Evolutionary conservation across 1,140 invertebrate species (phyloP), one percentile per base, ranked within the genome.

Genomic region (Aphaenogaster ashmeadi): DNA sequence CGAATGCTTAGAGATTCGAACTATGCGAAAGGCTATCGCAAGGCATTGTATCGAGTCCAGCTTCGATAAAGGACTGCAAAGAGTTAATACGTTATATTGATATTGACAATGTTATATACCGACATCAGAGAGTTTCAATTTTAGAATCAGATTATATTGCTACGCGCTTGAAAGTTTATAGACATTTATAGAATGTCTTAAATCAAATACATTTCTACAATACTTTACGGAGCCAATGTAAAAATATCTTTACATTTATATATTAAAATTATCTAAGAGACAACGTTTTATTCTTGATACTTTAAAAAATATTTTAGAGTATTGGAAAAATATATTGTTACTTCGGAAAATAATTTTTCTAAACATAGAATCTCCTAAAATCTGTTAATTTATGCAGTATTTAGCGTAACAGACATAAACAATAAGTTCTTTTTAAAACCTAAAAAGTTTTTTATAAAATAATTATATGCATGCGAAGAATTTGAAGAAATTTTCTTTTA

Each of bases 401-500:
- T 54, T 69, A 6, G 9, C 1, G 36, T 13, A n/a, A 21, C 27
- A 71, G 15, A 58, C 1, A 72, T 13, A 56, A 72, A 56, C 6
- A 71, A 62, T n/a, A 72, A 11, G 54, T 38, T 81, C 5, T 41
- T 67, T 33, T 1, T n/a, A 71, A 81, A 27, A 27, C 27, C 27
- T 27, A 27, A 27, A 27, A 27, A 27, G 27, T 2, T 44, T 44
- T 44, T 44, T 62, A 62, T 62, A 62, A 62, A 62, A 62, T 62
- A 33, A 62, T 33, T 62, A 62, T 62, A 15, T 33, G 6, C 44
- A 44, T 27, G 13, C 41, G 2, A 47, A 74, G 3, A 58, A 74
- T 27, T 36, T 74, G 0, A 80, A 38, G 7, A 80, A 52, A 69
- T 78, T 56, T 15, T 27, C 72, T 67, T 50, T 80, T 8, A n/a